Percentiles rank a stretch among this genome's conserved stretches.
Evolutionary conservation across 2,797 vertebrate species (phyloP).

Genomic region (Coregonus suidteri): DNA sequence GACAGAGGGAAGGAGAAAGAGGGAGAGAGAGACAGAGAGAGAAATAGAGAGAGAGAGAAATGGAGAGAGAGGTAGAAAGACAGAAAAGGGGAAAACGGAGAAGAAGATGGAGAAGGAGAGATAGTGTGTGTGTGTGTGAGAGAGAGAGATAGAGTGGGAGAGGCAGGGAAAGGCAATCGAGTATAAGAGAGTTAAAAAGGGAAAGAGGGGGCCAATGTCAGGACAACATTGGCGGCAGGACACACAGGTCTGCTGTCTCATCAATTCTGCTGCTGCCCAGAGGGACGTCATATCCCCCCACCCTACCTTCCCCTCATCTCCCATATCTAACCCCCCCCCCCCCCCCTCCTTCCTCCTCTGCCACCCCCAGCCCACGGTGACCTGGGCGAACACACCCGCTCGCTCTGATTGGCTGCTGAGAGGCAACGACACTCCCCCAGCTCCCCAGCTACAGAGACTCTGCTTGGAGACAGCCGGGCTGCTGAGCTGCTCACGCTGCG

Average conservation of each 20-base stretch:
- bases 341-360: not conserved
- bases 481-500: conserved; percentile 46
- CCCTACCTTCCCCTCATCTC: conserved; percentile 6
- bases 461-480: conserved; percentile 73
- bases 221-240: conserved; percentile 78
- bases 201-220: conserved; percentile 53
- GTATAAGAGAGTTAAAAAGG: conserved; percentile 20
- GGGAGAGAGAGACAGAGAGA: conserved; percentile 4
- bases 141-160: not conserved
- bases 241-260: conserved; percentile 78
- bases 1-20: conserved; percentile 11
- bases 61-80: not conserved
- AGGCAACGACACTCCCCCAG: conserved; percentile 56
- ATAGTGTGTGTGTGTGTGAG: conserved; percentile 13
- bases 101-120: conserved; percentile 2
- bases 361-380: conserved; percentile 44
- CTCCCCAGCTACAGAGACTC: conserved; percentile 67
- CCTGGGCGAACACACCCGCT: conserved; percentile 70
- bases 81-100: not conserved
- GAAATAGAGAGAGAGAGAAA: conserved; percentile 14
- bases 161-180: conserved; percentile 1
- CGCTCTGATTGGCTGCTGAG: conserved; percentile 67
- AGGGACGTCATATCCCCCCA: conserved; percentile 64
- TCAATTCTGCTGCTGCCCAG: conserved; percentile 72
- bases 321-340: not conserved